Percentiles rank a stretch among this genome's conserved stretches.
phyloP scores from a whole-genome alignment of 2,797 vertebrate species.

The Falco concolor region DNA sequence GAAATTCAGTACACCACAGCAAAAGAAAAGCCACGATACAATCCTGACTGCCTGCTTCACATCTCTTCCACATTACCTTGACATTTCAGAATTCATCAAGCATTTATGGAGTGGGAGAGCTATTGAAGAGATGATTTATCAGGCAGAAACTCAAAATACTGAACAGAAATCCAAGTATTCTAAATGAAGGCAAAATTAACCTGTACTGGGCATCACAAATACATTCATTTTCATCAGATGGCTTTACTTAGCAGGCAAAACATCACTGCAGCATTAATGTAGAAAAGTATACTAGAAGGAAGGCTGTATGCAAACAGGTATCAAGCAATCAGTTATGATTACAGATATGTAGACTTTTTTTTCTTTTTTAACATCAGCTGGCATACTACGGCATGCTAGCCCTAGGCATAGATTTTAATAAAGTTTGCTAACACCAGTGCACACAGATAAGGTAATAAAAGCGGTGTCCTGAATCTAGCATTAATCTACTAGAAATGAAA shows the following conservation, averaged over 20 bases:
- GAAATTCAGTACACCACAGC: background rate
- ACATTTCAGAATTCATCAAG: background rate
- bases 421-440: background rate
- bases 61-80: background rate
- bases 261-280: background rate
- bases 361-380: background rate
- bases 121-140: background rate
- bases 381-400: background rate
- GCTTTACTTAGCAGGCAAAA: background rate
- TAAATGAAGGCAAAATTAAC: background rate
- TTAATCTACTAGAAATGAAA: background rate
- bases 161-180: background rate
- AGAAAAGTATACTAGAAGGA: background rate
- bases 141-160: background rate
- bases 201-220: background rate
- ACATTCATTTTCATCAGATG: background rate
- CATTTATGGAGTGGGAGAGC: background rate
- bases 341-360: background rate
- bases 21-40: background rate
- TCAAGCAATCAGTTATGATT: background rate
- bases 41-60: background rate
- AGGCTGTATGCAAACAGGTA: background rate
- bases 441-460: background rate
- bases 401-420: background rate
- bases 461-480: background rate